Evolutionary conservation across 2,888 invertebrate species (phyloP), one percentile per base, ranked within the genome.

Genomic region (Drosophila fungiperda): DNA sequence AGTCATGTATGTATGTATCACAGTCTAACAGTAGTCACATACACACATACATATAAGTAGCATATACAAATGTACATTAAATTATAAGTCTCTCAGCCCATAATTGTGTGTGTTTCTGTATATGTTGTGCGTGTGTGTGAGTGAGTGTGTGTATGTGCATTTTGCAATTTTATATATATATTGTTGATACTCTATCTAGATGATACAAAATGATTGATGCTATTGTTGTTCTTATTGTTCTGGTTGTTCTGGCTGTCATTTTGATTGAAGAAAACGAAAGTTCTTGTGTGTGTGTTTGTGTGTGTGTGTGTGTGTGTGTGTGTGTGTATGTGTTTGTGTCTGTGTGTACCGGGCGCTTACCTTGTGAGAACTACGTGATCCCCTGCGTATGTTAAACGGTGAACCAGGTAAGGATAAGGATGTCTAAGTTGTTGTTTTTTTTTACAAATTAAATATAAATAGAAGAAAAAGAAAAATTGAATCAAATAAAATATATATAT

Each of bases 391-490:
- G 94, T 97, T 97, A 96, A 98, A 98, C 89, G 99, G 99, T 88
- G 99, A 99, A 90, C 98, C 98, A 91, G 99, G 99, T 93, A 99
- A 96, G 94, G 98, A 99, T 93, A 98, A 95, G 94, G 98, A 99
- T 92, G 98, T 97, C 98, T 99, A 92, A 91, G 90, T 83, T 76
- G 81, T 81, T 73, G 45, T 70, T 67, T 76, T 67, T 67, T 84
- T 75, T 75, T 76, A 81, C 81, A 85, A 84, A 88, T 75, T 78
- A 83, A 81, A 81, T 76, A 72, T 79, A 83, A 84, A 81, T 80
- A 84, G 83, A 87, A 82, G 83, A 89, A 87, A 76, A 85, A 78
- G 78, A 82, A 86, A 87, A 91, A 78, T 80, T 70, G 82, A 91
- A 85, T 91, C 89, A 91, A 90, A 88, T 82, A 82, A 88, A 85